phyloP scores from a whole-genome alignment of 2,797 vertebrate species.

The Sebastes nivosus region DNA sequence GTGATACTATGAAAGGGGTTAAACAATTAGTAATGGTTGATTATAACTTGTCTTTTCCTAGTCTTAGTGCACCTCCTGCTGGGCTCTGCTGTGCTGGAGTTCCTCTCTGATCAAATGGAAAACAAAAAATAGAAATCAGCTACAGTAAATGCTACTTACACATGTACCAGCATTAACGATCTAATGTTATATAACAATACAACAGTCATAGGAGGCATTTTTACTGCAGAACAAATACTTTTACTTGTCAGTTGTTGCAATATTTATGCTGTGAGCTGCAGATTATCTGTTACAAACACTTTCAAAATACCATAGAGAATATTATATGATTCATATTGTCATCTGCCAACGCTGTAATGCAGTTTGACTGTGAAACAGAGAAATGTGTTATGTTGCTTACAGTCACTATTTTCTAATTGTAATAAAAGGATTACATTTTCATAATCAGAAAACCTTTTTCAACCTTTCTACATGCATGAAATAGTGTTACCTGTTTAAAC shows the following conservation, averaged over 20 bases:
- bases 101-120: not conserved
- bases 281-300: not conserved
- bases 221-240: not conserved
- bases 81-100: not conserved
- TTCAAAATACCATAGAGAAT: not conserved
- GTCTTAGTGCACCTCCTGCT: not conserved
- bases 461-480: too few relatives aligned
- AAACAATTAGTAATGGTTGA: not conserved
- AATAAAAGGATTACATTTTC: not conserved
- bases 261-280: not conserved
- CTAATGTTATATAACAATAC: not conserved
- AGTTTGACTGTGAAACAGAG: not conserved
- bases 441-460: too few relatives aligned
- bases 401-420: not conserved
- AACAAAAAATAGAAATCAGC: not conserved
- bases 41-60: not conserved
- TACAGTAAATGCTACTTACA: not conserved
- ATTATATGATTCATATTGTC: not conserved
- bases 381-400: not conserved
- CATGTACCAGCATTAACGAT: not conserved
- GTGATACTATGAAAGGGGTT: not conserved
- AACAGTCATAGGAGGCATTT: not conserved
- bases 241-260: not conserved
- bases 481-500: too few relatives aligned
- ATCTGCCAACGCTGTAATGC: not conserved